Percentiles rank a stretch among this genome's conserved stretches.
phyloP scores from a whole-genome alignment of 1,140 invertebrate species.

The Ceratina australensis region DNA sequence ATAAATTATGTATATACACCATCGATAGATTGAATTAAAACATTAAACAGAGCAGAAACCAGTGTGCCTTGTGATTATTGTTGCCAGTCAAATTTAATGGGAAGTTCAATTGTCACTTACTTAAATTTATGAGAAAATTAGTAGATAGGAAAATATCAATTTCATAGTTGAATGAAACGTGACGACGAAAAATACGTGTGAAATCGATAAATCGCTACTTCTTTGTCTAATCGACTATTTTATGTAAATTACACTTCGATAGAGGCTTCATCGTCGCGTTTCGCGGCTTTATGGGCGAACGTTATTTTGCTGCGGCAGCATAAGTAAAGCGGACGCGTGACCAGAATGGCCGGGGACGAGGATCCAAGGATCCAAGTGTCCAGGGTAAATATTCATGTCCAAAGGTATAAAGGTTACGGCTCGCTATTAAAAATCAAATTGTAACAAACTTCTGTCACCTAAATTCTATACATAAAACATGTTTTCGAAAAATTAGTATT shows the following conservation, averaged over 20 bases:
- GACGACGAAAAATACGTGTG: neutral
- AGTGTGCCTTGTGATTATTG: constrained; percentile 20
- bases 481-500: neutral
- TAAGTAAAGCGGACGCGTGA: neutral
- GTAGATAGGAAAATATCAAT: neutral
- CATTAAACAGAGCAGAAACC: constrained; percentile 52
- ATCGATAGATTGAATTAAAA: constrained; percentile 68
- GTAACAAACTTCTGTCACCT: neutral
- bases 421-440: neutral
- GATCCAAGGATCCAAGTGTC: neutral
- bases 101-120: neutral
- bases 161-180: neutral
- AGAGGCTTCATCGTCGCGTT: neutral
- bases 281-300: neutral
- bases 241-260: neutral
- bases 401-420: neutral
- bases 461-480: no score
- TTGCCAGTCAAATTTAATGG: neutral
- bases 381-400: constrained; percentile 30
- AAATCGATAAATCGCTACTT: neutral
- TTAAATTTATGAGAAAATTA: neutral
- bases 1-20: constrained; percentile 74
- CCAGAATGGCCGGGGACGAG: constrained; percentile 19
- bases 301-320: neutral
- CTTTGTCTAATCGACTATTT: neutral